A percentile compares a stretch with the other conserved stretches of the same genome.
These are phyloP conservation scores for Budorcas taxicolor DNA, from an alignment of 2,113 vertebrate species.

Conservation along the genomic window DNA sequence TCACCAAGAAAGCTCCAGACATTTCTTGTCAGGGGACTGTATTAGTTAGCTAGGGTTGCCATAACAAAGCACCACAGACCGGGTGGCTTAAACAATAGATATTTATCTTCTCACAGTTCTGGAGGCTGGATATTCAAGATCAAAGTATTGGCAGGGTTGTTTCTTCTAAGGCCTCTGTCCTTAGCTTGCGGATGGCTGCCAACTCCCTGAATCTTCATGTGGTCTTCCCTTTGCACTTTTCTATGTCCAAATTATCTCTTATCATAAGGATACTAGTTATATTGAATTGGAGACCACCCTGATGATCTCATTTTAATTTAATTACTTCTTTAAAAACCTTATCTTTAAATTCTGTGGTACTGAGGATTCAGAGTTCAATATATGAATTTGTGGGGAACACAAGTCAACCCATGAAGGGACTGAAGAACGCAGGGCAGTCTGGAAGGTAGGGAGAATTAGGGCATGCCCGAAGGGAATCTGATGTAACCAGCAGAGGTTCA, in stretches of 20 bases:
- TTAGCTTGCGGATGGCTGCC: neutral
- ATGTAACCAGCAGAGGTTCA: neutral
- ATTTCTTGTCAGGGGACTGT: neutral
- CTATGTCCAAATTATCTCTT: neutral
- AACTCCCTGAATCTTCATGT: neutral
- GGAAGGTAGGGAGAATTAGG: neutral
- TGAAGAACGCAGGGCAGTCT: accelerated
- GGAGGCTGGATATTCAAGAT: neutral
- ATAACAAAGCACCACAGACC: neutral
- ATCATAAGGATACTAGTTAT: neutral
- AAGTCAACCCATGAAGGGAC: neutral
- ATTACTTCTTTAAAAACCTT: neutral
- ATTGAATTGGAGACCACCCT: neutral
- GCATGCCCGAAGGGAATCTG: accelerated
- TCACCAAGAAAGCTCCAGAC: neutral
- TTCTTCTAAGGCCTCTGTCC: neutral
- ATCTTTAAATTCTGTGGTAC: neutral
- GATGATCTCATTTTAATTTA: neutral
- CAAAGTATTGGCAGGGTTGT: neutral
- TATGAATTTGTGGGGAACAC: neutral
- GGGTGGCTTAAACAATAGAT: neutral
- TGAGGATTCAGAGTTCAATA: neutral
- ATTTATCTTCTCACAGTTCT: neutral
- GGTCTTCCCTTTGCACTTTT: neutral
- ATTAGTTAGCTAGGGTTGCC: neutral